Base-by-base conservation (phyloP, 2,113 vertebrate genomes). In the Galemys pyrenaicus region DNA sequence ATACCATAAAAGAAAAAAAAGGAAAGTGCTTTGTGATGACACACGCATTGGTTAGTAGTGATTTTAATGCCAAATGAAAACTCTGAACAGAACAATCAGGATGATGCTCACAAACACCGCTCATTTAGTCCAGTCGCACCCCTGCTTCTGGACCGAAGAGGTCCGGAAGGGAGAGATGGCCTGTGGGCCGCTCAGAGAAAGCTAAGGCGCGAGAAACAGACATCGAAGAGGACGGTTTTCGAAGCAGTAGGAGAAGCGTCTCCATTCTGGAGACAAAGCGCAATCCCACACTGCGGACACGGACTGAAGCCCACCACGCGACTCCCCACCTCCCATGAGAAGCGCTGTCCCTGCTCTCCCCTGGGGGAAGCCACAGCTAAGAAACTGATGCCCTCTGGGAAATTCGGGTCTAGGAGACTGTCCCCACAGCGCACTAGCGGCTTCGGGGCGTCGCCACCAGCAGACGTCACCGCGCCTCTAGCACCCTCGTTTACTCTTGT, bases 261-360 rank as follows among this genome's bases (percentile, higher is more conserved):
- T 39, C 82, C 58, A 32, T 4, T 60, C 17, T 24, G 68, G 71
- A 74, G 46, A 75, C 35, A 49, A 90, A 56, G 19, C 60, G 37
- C 24, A 0, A 8, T 5, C 17, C 84, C 32, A 54, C 32, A 44
- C 39, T 28, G 22, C 0, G 9, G 35, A 22, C 28, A 12, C 3
- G 30, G 30, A 15, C 6, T 16, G 30, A 44, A 51, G 12, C 39
- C 75, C 77, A 62, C 60, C 24, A 22, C 64, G 75, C 19, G 17
- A 10, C 46, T 49, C 28, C 37, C 32, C 71, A 28, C 30, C 35
- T 32, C n/a, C 54, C 32, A 19, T 73, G 20, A n/a, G 51, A 41
- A 2, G 9, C 0, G 22, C 73, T 44, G 26, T 1, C 24, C 71
- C 56, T 13, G 1, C 9, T 13, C 0, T 1, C 5, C 3, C 0